These are phyloP conservation scores for Pelecanus crispus DNA, from an alignment of 2,113 vertebrate species.

Conservation along the genomic window DNA sequence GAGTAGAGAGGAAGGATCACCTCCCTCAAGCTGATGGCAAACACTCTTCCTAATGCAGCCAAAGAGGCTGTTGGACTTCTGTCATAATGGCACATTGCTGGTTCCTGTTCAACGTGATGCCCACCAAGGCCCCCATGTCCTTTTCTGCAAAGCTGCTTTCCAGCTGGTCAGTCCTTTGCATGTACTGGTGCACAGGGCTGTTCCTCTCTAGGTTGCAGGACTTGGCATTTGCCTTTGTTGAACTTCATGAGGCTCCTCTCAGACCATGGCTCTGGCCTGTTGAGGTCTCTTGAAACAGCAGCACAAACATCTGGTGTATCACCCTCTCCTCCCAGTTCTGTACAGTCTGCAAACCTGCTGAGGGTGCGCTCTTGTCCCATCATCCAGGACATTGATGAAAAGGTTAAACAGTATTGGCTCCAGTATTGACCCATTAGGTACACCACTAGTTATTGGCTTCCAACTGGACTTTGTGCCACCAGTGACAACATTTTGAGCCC, in stretches of 20 bases:
- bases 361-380: not conserved
- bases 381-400: not conserved
- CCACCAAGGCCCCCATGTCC: not conserved
- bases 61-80: not conserved
- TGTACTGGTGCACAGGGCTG: not conserved
- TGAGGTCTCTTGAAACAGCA: not conserved
- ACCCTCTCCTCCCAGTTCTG: not conserved
- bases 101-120: not conserved
- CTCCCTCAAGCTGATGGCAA: not conserved
- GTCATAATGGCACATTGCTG: not conserved
- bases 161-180: not conserved
- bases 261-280: not conserved
- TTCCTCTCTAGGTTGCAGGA: not conserved
- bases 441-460: not conserved
- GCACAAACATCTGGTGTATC: not conserved
- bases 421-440: not conserved
- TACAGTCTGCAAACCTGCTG: not conserved
- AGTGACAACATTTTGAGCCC: not conserved
- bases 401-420: not conserved
- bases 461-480: not conserved
- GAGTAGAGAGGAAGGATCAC: not conserved
- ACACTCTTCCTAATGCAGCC: not conserved
- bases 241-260: not conserved
- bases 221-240: not conserved
- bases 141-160: not conserved